Evolutionary conservation across 2,797 vertebrate genomes (phyloP).

Genomic region (Pseudopleuronectes americanus): DNA sequence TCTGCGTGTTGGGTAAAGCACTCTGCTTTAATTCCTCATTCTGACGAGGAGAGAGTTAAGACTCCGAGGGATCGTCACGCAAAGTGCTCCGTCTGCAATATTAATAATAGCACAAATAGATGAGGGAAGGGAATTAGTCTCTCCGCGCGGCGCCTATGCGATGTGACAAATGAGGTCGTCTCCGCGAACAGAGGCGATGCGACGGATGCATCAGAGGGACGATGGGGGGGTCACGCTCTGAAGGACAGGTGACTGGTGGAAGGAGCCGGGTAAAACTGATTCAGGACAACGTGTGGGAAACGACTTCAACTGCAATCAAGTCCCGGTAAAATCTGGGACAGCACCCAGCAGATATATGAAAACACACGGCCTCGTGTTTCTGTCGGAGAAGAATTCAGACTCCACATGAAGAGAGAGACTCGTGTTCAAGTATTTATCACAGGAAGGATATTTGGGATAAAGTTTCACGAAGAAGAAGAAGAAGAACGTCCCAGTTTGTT

Average conservation of each 20-base stretch:
- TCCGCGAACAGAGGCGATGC: slow-evolving; percentile 46
- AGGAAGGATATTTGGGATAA: too few species aligned
- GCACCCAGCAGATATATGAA: background rate
- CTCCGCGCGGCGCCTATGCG: slow-evolving; percentile 58
- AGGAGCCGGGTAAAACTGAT: slow-evolving; percentile 7
- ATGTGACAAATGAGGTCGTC: slow-evolving; percentile 77
- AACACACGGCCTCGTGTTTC: background rate
- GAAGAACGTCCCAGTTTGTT: too few species aligned
- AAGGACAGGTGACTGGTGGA: slow-evolving; percentile 27
- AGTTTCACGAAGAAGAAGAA: too few species aligned
- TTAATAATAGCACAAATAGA: slow-evolving; percentile 81
- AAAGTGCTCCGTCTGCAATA: slow-evolving; percentile 71
- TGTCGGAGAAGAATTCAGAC: background rate
- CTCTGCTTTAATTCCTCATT: slow-evolving; percentile 53
- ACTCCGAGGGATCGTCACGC: slow-evolving; percentile 42
- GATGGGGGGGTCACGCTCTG: slow-evolving; percentile 32
- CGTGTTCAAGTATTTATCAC: too few species aligned
- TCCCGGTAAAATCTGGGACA: slow-evolving; percentile 20
- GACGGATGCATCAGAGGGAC: slow-evolving; percentile 40
- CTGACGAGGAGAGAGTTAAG: slow-evolving; percentile 55
- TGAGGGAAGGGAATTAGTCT: slow-evolving; percentile 79
- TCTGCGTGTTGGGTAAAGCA: slow-evolving; percentile 37
- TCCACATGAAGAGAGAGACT: too few species aligned
- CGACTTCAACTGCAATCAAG: slow-evolving; percentile 2
- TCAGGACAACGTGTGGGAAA: background rate